phyloP scores from a whole-genome alignment of 2,113 vertebrate species.

The Harpagus bidentatus region DNA sequence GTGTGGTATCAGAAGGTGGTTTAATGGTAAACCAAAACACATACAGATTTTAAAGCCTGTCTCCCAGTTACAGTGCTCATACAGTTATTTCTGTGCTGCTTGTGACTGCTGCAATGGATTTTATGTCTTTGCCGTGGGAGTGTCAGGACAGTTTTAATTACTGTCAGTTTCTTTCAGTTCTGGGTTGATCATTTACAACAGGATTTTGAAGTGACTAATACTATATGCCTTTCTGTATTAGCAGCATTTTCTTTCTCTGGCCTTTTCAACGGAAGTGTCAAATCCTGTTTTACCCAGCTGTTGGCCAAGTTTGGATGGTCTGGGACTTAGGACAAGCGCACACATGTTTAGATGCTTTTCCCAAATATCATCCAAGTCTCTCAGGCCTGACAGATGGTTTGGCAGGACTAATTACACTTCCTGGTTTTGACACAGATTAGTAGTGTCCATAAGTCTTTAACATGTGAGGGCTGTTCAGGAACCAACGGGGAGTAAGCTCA shows the following conservation, averaged over 20 bases:
- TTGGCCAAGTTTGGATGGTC: neutral
- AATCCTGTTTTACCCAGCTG: neutral
- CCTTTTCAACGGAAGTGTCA: constrained; percentile 1
- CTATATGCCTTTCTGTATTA: neutral
- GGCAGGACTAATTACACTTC: constrained; percentile 20
- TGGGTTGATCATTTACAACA: neutral
- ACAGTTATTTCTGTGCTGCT: neutral
- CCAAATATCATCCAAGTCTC: constrained; percentile 48
- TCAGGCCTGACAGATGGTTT: constrained; percentile 43
- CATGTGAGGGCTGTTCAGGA: neutral
- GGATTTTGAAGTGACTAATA: neutral
- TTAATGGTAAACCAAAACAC: neutral
- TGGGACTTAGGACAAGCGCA: neutral
- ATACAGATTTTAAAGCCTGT: neutral
- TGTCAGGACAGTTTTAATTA: constrained; percentile 24
- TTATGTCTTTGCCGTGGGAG: neutral
- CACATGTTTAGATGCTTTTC: constrained; percentile 24
- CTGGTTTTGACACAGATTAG: constrained; percentile 32
- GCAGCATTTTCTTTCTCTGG: neutral
- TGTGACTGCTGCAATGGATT: neutral
- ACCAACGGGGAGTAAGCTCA: neutral
- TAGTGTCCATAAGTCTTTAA: neutral
- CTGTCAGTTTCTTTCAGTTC: neutral
- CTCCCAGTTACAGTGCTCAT: neutral
- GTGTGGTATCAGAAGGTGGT: neutral